A percentile compares a stretch with the other conserved stretches of the same genome.
Evolutionary conservation across 92 coral and sea anemone species (phyloP).

Genomic region (Porites lobata): DNA sequence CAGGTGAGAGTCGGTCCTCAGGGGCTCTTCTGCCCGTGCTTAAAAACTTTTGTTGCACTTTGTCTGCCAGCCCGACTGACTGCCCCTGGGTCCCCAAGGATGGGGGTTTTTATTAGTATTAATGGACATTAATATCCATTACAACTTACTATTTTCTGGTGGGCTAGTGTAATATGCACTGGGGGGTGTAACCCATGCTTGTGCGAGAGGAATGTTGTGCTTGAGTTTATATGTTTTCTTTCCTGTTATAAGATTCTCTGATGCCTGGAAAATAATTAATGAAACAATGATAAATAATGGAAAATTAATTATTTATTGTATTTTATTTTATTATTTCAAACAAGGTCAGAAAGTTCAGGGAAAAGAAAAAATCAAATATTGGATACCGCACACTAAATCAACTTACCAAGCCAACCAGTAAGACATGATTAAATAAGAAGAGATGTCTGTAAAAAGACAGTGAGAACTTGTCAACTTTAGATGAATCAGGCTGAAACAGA

Average conservation of each 20-base stretch:
- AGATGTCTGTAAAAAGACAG: constrained; percentile 77
- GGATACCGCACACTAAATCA: neutral
- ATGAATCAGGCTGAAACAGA: neutral
- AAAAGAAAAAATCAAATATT: neutral
- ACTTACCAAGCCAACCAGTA: constrained; percentile 90
- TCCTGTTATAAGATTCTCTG: constrained; percentile 89
- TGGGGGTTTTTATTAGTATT: too few species aligned
- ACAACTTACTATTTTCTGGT: constrained; percentile 86
- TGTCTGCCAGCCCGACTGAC: too few species aligned
- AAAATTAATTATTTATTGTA: neutral
- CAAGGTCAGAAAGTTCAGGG: neutral
- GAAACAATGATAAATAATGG: neutral
- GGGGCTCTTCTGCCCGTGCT: too few species aligned
- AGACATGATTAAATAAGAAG: constrained; percentile 88
- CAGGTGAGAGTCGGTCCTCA: too few species aligned
- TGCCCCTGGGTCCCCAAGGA: too few species aligned
- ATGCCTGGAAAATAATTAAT: constrained; percentile 70
- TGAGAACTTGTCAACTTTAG: neutral
- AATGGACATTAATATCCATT: too few species aligned
- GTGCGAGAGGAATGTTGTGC: constrained; percentile 72
- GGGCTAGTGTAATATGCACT: constrained; percentile 86
- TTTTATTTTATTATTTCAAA: neutral
- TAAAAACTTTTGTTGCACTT: too few species aligned
- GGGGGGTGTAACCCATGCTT: constrained; percentile 83
- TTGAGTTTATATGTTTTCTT: constrained; percentile 91